Conservation (phyloP, 30 jellyfish, hydroid and myxozoan genomes). For the Cassiopea xamachana region DNA sequence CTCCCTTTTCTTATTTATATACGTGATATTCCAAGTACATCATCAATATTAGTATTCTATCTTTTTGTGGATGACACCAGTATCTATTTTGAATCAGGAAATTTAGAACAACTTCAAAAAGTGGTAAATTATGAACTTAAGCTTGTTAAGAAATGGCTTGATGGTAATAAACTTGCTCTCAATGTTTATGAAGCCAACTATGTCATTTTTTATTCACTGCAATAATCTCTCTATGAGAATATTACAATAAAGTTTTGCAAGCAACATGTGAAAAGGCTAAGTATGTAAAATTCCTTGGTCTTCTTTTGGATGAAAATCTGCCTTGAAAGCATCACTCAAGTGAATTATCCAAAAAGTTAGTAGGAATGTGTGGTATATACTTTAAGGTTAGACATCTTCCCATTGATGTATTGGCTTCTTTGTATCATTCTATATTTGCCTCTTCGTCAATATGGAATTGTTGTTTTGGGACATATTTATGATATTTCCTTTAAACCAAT, state of each 20-base stretch:
- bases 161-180: constrained; percentile 67
- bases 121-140: constrained; percentile 67
- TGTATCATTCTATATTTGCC: constrained; percentile 15
- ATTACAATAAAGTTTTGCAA: constrained; percentile 44
- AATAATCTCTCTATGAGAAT: constrained; percentile 28
- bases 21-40: constrained; percentile 54
- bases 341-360: constrained; percentile 42
- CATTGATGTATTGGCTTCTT: constrained; percentile 5
- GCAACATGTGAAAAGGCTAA: constrained; percentile 26
- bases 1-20: constrained; percentile 55
- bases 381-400: constrained; percentile 48
- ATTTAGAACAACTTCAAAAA: constrained; percentile 40
- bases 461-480: constrained; percentile 40
- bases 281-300: constrained; percentile 60
- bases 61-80: constrained; percentile 81
- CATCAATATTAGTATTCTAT: constrained; percentile 11
- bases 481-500: constrained; percentile 21
- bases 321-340: constrained; percentile 53
- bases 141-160: constrained; percentile 65
- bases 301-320: constrained; percentile 52
- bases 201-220: constrained; percentile 38
- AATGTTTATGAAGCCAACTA: constrained; percentile 57
- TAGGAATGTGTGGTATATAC: constrained; percentile 25
- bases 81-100: constrained; percentile 40
- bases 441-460: constrained; percentile 12